Evolutionary conservation across 2,888 invertebrate genomes (phyloP), one percentile per base, ranked within the genome.

Genomic region (Eurois occulta): DNA sequence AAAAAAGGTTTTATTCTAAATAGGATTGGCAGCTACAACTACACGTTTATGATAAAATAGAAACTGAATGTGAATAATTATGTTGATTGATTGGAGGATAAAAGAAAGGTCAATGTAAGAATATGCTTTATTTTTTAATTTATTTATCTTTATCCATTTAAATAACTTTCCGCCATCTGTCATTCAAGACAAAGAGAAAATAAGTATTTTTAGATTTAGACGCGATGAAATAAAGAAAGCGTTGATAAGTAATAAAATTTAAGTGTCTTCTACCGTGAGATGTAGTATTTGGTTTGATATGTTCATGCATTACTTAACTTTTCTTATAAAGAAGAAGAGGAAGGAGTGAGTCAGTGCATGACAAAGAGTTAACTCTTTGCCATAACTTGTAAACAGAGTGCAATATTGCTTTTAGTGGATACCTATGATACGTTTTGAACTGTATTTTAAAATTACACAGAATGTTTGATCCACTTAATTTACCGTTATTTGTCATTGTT

Each of bases 51-150:
- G 11, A 62, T 52, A 38, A 35, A 18, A 35, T 24, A 55, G 24
- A 28, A 60, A 66, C 4, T 24, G 28, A 48, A 10, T 38, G 1
- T 28, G 58, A 58, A 18, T 18, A 58, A 28, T 58, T 18, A 32
- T 13, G 43, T 35, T 46, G 46, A 74, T 77, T 65, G 46, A 78
- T 55, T 55, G 70, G 55, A 70, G 46, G 11, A 46, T 32, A 7
- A 55, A 46, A 18, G 7, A 69, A 64, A 70, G 38, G 70, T 58
- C 38, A n/a, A 48, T n/a, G 58, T 1, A 38, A 13, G 10, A 32
- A 28, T 35, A 2, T 0, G 11, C 4, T 21, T 52, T 55, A 18
- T 64, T 21, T 73, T 41, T 43, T 4, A 11, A 43, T 70, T 62
- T 32, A 11, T 48, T 38, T 21, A 21, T 41, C 5, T 48, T 55